phyloP scores from a whole-genome alignment of 1,140 invertebrate genomes.

The Diabrotica virgifera region DNA sequence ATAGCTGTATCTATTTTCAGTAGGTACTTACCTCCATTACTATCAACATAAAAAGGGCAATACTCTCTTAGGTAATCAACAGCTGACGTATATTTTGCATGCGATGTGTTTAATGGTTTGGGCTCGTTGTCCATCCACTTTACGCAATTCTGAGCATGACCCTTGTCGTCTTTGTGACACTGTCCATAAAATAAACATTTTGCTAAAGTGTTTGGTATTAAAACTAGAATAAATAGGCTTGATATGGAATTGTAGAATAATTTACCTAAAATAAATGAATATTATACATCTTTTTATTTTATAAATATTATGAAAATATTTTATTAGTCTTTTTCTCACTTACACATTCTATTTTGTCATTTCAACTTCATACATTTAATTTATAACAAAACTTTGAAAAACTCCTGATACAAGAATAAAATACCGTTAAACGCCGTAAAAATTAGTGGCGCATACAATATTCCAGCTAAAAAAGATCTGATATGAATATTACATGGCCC shows the following conservation, averaged over 20 bases:
- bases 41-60: conserved; percentile 31
- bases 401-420: too few relatives aligned
- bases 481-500: too few relatives aligned
- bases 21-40: conserved; percentile 11
- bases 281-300: neutral
- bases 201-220: neutral
- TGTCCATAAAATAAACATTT: conserved; percentile 6
- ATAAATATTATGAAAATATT: too few relatives aligned
- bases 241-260: neutral
- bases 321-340: too few relatives aligned
- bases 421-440: too few relatives aligned
- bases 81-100: conserved; percentile 15
- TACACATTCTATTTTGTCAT: too few relatives aligned
- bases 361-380: too few relatives aligned
- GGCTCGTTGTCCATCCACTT: conserved; percentile 8
- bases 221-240: neutral
- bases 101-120: conserved; percentile 17
- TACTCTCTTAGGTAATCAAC: conserved; percentile 18
- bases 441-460: too few relatives aligned
- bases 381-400: too few relatives aligned
- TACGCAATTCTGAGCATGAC: conserved; percentile 30
- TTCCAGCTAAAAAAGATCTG: too few relatives aligned
- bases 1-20: too few relatives aligned
- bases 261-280: neutral
- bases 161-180: conserved; percentile 25